Conservation (phyloP, 2,113 vertebrate genomes). For the Crypturellus undulatus region DNA sequence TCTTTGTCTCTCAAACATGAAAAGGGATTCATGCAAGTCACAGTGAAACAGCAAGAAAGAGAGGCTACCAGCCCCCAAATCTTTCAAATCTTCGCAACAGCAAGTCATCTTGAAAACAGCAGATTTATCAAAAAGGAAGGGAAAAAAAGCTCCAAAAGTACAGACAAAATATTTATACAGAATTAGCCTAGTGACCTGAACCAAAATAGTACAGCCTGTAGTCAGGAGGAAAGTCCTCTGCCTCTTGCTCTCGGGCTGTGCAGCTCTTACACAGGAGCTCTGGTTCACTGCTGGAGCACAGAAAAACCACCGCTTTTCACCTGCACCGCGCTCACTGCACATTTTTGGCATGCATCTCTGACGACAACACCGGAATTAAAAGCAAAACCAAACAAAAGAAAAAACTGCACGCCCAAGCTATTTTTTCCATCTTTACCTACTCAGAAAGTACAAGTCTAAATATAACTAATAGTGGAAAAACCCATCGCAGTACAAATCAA, state of each 20-base stretch:
- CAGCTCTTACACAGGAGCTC: slow-evolving; percentile 29
- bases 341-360: slow-evolving; percentile 45
- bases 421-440: slow-evolving; percentile 71
- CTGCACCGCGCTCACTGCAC: slow-evolving; percentile 35
- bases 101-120: neutral
- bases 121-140: neutral
- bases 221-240: slow-evolving; percentile 54
- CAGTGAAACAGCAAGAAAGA: neutral
- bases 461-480: slow-evolving; percentile 71
- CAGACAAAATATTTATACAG: slow-evolving; percentile 15
- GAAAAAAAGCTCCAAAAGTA: neutral
- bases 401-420: neutral
- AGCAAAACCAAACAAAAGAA: no score
- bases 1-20: neutral
- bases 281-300: slow-evolving; percentile 65
- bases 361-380: slow-evolving; percentile 29
- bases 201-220: neutral
- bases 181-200: neutral
- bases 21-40: neutral
- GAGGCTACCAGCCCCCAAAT: neutral
- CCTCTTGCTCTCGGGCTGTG: neutral
- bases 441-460: slow-evolving; percentile 73
- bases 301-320: slow-evolving; percentile 59
- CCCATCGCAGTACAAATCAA: slow-evolving; percentile 61
- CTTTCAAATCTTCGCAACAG: neutral